Conservation (phyloP, 92 coral and sea anemone species). For the Isaurus tuberculatus region DNA sequence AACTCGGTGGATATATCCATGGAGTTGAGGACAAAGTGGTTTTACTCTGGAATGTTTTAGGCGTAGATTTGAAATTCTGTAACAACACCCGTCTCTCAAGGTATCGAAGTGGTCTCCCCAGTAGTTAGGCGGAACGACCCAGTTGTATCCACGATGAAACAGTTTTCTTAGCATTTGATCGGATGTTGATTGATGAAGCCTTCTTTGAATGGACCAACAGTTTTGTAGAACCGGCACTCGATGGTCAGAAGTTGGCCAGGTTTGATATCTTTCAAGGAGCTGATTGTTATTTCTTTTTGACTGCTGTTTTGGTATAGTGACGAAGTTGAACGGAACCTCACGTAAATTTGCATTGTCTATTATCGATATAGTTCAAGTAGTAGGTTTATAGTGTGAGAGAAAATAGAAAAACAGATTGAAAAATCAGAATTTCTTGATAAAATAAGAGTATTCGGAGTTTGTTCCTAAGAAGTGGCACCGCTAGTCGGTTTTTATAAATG, state of each 20-base stretch:
- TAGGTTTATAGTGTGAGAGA: neutral
- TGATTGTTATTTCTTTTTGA: conserved; percentile 9
- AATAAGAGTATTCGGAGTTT: too few species aligned
- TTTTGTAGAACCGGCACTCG: conserved; percentile 37
- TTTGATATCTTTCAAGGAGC: conserved; percentile 17
- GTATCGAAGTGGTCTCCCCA: conserved; percentile 39
- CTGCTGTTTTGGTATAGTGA: conserved; percentile 1
- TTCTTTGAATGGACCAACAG: conserved; percentile 23
- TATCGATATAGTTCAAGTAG: neutral
- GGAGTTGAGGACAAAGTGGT: too few species aligned
- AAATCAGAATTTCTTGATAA: too few species aligned
- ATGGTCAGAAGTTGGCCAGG: conserved; percentile 31
- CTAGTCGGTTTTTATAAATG: neutral
- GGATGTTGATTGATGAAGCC: conserved; percentile 24
- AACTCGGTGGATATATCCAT: too few species aligned
- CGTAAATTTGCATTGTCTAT: conserved; percentile 34
- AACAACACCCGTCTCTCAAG: conserved; percentile 20
- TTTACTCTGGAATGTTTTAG: neutral
- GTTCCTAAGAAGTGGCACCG: too few species aligned
- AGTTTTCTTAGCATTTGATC: conserved; percentile 29
- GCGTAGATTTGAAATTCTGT: conserved; percentile 21
- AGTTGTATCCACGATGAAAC: conserved; percentile 32
- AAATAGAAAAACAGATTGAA: neutral
- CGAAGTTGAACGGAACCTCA: conserved; percentile 38
- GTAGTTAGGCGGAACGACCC: conserved; percentile 14